Evolutionary conservation across 2,888 invertebrate genomes (phyloP), one percentile per base, ranked within the genome.

Genomic region (Ormyrus labotus): DNA sequence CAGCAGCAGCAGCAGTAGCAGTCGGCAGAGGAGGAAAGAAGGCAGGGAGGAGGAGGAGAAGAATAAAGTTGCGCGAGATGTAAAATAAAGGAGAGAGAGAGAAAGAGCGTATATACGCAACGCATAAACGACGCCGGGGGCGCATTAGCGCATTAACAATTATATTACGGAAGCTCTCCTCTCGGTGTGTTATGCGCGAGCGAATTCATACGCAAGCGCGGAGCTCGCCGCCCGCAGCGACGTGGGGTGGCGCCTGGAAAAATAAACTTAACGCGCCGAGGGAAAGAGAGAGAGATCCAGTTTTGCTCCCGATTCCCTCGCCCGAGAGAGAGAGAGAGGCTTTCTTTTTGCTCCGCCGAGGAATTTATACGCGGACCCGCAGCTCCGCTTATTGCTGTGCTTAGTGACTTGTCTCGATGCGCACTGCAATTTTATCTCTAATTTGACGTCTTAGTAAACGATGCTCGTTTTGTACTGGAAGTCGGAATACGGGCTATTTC

Each of bases 61-160:
- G 58, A 68, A 61, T 60, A 63, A 71, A 60, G 76, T 72, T 76
- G 60, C 81, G 51, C 57, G 58, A 63, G 92, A 92, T 91, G 70
- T 74, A 70, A 78, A 74, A 78, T 73, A 70, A 72, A 55, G 34
- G 73, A 55, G 58, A 57, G 48, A 67, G 45, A 47, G 64, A 80
- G 45, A 47, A 57, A 80, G 71, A 76, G 72, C 85, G 83, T 84
- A 85, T 83, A 84, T 83, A 85, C 84, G 86, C 87, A 85, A 85
- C 85, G 86, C 86, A 87, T 87, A 87, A 88, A 87, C 87, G 86
- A 84, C 80, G 87, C 86, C 86, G 86, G 86, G 84, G 88, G 88
- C 86, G 87, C 87, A 88, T 86, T 88, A 87, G 89, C 89, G 87
- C 89, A 89, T 89, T 89, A 89, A 89, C 89, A 89, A 89, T 89